Base-by-base conservation (phyloP, 2,888 invertebrate species). In the Palloptera scutellata region DNA sequence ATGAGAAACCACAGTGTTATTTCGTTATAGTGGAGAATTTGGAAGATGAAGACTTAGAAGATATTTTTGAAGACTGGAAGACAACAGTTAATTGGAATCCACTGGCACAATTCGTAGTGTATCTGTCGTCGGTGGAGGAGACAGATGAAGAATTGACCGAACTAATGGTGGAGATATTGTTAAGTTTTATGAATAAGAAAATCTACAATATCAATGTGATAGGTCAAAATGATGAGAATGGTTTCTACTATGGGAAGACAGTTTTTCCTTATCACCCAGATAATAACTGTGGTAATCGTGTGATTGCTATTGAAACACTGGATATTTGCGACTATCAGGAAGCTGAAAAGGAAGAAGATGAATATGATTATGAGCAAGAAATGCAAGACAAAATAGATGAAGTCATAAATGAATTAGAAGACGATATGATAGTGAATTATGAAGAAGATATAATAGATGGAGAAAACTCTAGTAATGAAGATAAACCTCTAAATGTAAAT, bases 181-280 rank as follows among this genome's bases (percentile, higher is more conserved):
- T 83, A 1, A 75, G 66, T 9, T 83, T 82, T 17, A 78, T 81
- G 76, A 76, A 74, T 58, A 78, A 77, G 66, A 82, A 81, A 62
- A 77, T 85, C 15, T 81, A 79, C 67, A 84, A 85, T 69, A 79
- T 83, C 1, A 83, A 84, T 70, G 74, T 85, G 8, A 78, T 85
- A 20, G 83, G 80, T 0, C 79, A 77, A 59, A 79, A 76, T 30
- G 76, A 77, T 8, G 79, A 81, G 67, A 76, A 76, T 9, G 76
- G 70, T 9, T 75, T 73, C 42, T 77, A 78, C 45, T 78, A 77
- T 53, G 77, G 78, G 1, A 80, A 80, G 52, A 79, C 83, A 0
- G 80, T 78, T 1, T 85, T 83, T 74, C 85, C 85, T 1, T 85
- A 84, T 75, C 80, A 84, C 63, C 79, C 79, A 30, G 78, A 80